Percentiles rank a stretch among this genome's conserved stretches.
Conservation (phyloP, 2,113 vertebrate genomes). For the Ariopsis seemanni region DNA sequence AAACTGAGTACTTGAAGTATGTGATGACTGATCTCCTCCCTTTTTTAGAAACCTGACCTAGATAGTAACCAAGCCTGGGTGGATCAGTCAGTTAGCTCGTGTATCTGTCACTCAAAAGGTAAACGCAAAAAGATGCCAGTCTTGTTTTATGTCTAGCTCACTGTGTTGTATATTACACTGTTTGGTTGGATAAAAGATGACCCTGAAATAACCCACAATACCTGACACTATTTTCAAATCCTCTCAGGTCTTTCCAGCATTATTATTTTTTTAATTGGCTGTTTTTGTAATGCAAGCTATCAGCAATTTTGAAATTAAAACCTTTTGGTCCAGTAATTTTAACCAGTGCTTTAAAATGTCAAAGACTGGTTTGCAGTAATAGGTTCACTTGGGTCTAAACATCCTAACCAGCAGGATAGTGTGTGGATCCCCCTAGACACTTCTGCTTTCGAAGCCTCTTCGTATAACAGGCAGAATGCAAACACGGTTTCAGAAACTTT, state of each 20-base stretch:
- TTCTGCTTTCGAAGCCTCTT: neutral
- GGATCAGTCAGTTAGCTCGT: neutral
- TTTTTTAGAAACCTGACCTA: conserved; percentile 12
- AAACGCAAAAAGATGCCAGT: neutral
- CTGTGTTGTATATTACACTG: neutral
- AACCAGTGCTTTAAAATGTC: neutral
- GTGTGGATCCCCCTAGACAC: neutral
- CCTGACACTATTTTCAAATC: neutral
- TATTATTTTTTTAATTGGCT: neutral
- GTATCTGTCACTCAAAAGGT: neutral
- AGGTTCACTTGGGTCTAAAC: neutral
- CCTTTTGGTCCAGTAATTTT: neutral
- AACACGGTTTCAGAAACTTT: neutral
- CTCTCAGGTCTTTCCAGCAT: neutral
- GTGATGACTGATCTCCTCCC: neutral
- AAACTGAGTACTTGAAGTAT: neutral
- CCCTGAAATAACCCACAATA: neutral
- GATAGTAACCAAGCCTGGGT: neutral
- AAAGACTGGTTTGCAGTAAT: neutral
- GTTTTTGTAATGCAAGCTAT: neutral
- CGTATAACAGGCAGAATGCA: neutral
- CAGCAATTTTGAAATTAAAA: neutral
- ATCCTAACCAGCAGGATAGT: neutral
- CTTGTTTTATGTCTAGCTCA: neutral
- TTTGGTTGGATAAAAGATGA: neutral